These are phyloP conservation scores for Spicauda simplicius DNA, from an alignment of 2,888 invertebrate species.

Conservation along the genomic window DNA sequence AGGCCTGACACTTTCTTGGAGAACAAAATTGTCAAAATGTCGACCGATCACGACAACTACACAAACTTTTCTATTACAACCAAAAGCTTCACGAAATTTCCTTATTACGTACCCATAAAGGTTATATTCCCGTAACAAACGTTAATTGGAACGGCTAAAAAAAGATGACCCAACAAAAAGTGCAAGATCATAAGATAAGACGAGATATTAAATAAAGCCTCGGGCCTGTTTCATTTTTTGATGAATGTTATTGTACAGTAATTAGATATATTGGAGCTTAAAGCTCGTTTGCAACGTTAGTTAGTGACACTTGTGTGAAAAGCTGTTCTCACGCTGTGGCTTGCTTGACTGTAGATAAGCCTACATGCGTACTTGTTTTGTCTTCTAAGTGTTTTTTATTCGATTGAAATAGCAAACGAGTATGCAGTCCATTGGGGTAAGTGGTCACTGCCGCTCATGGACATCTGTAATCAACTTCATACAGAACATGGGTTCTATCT, in stretches of 20 bases:
- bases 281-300: constrained; percentile 29
- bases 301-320: not conserved
- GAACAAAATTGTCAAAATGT: constrained; percentile 80
- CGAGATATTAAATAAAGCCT: constrained; percentile 50
- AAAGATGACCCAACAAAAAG: constrained; percentile 61
- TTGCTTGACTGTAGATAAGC: not conserved
- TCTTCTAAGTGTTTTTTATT: no score
- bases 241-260: constrained; percentile 35
- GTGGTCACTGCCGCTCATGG: no score
- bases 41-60: constrained; percentile 66
- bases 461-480: no score
- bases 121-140: not conserved
- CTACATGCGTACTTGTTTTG: no score
- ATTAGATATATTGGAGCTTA: constrained; percentile 20
- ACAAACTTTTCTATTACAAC: constrained; percentile 40
- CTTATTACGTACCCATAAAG: not conserved
- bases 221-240: constrained; percentile 25
- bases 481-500: no score
- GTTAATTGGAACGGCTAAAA: constrained; percentile 7
- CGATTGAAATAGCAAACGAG: no score
- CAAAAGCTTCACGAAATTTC: not conserved
- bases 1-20: constrained; percentile 70
- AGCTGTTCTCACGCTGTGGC: not conserved
- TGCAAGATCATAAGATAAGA: constrained; percentile 65
- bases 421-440: no score